Evolutionary conservation across 2,888 invertebrate genomes (phyloP), one percentile per base, ranked within the genome.

Genomic region (Drosophila neutralis): DNA sequence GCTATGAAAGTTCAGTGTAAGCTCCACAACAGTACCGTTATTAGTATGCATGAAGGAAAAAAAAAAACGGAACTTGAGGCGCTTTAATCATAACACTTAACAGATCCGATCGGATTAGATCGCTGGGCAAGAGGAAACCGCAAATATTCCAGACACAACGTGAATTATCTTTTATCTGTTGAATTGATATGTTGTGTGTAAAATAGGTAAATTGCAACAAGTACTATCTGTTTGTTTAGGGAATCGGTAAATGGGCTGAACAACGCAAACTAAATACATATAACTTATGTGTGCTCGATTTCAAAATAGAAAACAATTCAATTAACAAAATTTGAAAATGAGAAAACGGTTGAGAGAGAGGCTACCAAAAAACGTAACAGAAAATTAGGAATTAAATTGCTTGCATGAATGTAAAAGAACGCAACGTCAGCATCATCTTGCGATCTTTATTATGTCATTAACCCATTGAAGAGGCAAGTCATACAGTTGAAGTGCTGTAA

Each of bases 1-100:
- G 76, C 75, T 54, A 68, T 49, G 80, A 80, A 78, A 78, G 80
- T 69, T 80, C 64, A 69, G 66, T 38, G 24, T 24, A 36, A 58
- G 63, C 45, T 61, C 31, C n/a, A 64, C 40, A 62, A 40, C 27
- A 64, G 63, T 61, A 76, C 76, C 76, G 76, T 76, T 76, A 70
- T 76, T 76, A 66, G 66, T 27, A 11, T 73, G 73, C 59, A 77
- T 57, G 27, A 42, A 52, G 18, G 31, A 31, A 54, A 18, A 51
- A 24, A n/a, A 21, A 54, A 57, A 77, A 76, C 52, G 73, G 24
- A 78, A 73, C 76, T 78, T 54, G 69, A 27, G 76, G 76, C 76
- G 52, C 59, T 60, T 52, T 15, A 48, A 57, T 59, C 49, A 64
- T 69, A 73, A 73, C 52, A 78, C 62, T 60, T 73, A 48, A 61